Conservation (phyloP, 2,113 vertebrate genomes). For the Cryptomyrus ogoouensis region DNA sequence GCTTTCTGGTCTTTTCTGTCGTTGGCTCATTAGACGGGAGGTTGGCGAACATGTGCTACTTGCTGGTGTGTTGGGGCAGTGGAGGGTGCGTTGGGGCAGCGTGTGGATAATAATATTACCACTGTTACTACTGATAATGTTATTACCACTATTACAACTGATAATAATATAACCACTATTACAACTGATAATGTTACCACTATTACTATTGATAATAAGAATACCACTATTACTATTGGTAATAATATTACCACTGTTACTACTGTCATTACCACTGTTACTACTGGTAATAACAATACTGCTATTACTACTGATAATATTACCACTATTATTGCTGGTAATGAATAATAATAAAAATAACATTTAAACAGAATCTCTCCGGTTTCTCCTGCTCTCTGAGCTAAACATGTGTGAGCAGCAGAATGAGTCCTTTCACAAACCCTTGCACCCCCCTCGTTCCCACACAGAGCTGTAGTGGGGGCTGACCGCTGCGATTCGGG, state of each 20-base stretch:
- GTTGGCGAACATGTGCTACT: neutral
- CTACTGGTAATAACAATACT: neutral
- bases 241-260: neutral
- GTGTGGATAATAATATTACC: too few species aligned
- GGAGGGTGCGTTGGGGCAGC: too few species aligned
- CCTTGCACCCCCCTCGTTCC: neutral
- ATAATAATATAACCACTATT: too few species aligned
- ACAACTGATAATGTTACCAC: too few species aligned
- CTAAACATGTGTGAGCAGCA: neutral
- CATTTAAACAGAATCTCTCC: constrained; percentile 29
- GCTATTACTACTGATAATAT: neutral
- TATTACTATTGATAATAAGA: neutral
- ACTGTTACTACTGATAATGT: too few species aligned
- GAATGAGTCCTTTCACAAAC: neutral
- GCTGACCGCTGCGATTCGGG: neutral
- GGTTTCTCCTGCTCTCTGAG: neutral
- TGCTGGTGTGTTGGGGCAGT: too few species aligned
- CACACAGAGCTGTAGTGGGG: neutral
- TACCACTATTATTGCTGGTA: neutral
- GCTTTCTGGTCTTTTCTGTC: neutral
- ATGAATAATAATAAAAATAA: neutral
- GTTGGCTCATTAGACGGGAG: neutral
- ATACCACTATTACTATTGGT: neutral
- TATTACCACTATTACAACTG: too few species aligned
- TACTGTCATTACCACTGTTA: neutral